These are phyloP conservation scores for Aspiorhynchus laticeps DNA, from an alignment of 2,113 vertebrate genomes.

Conservation along the genomic window DNA sequence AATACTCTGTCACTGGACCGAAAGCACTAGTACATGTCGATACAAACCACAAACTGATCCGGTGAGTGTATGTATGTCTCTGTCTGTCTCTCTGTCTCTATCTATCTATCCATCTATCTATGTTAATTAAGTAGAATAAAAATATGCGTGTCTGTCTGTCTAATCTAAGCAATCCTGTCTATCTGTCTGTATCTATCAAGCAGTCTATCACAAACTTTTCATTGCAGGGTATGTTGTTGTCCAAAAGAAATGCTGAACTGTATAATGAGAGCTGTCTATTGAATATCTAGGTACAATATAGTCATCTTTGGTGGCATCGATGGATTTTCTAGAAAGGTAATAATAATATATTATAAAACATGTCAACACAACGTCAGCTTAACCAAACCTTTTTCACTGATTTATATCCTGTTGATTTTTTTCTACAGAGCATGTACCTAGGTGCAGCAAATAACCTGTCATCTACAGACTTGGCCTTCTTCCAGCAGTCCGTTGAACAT, in stretches of 20 bases:
- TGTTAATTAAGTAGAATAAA: too few species aligned
- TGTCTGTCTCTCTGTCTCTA: too few species aligned
- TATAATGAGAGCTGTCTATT: not conserved
- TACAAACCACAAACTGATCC: too few species aligned
- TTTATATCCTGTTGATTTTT: not conserved
- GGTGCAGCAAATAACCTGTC: not conserved
- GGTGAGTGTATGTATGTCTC: too few species aligned
- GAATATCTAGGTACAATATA: slow-evolving; percentile 26
- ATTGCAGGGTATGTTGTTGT: too few species aligned
- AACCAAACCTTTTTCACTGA: not conserved
- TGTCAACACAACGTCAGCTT: not conserved
- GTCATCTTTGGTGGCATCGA: not conserved
- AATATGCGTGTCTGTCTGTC: too few species aligned
- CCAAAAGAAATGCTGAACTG: too few species aligned
- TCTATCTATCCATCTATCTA: too few species aligned
- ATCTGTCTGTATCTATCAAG: not conserved
- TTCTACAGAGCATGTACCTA: not conserved
- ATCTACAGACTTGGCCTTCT: not conserved
- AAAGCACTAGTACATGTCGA: too few species aligned
- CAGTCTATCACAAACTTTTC: not conserved
- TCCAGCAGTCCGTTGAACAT: not conserved
- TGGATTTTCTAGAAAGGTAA: slow-evolving; percentile 7
- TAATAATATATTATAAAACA: not conserved
- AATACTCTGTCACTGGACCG: too few species aligned
- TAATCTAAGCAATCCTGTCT: too few species aligned